These are phyloP conservation scores for Sinocyclocheilus anophthalmus DNA, from an alignment of 2,113 vertebrate species.

Conservation along the genomic window DNA sequence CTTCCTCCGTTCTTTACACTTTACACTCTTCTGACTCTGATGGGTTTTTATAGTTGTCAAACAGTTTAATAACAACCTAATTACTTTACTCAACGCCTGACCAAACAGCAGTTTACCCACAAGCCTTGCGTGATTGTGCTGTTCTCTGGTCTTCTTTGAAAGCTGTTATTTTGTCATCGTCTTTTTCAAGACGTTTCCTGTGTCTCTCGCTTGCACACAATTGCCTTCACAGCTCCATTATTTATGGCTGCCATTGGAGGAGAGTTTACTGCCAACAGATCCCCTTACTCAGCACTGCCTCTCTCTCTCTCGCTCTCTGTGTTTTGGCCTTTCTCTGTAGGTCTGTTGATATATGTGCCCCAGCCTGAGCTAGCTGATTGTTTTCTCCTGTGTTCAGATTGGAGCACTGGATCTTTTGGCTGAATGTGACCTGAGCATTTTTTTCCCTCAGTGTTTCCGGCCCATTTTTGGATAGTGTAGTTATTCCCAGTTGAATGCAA, in stretches of 20 bases:
- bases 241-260: conserved; percentile 61
- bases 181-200: conserved; percentile 6
- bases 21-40: conserved; percentile 49
- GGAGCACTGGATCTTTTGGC: conserved; percentile 47
- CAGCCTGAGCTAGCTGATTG: conserved; percentile 31
- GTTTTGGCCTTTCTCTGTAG: conserved; percentile 45
- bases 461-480: background rate
- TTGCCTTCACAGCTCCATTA: conserved; percentile 51
- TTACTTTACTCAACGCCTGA: conserved; percentile 43
- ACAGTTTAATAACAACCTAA: conserved; percentile 44
- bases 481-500: background rate
- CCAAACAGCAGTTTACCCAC: conserved; percentile 45
- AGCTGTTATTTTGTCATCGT: conserved; percentile 23
- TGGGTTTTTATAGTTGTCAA: conserved; percentile 48
- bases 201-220: conserved; percentile 12
- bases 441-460: background rate
- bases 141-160: conserved; percentile 44
- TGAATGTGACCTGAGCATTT: conserved; percentile 37
- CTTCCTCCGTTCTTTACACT: conserved; percentile 35
- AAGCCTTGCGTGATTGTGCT: background rate
- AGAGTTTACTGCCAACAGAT: conserved; percentile 55
- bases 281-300: conserved; percentile 59
- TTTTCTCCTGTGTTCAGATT: conserved; percentile 39
- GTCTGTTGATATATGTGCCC: conserved; percentile 53
- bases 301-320: background rate